phyloP scores from a whole-genome alignment of 1,140 invertebrate genomes.

The Drosophila kepulauana region DNA sequence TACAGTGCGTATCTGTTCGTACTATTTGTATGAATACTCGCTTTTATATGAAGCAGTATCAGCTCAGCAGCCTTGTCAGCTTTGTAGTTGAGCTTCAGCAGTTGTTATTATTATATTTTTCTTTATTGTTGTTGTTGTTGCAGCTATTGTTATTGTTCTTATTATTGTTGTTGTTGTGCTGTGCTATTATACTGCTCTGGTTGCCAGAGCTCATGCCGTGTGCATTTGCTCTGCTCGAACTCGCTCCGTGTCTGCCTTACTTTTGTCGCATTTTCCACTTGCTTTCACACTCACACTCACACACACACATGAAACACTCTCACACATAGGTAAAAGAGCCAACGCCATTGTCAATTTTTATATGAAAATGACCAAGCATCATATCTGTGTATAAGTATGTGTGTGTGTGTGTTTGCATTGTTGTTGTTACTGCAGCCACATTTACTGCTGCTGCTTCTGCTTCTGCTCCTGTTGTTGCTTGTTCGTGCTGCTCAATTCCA shows the following conservation, averaged over 20 bases:
- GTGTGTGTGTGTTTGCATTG: constrained; percentile 4
- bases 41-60: constrained; percentile 27
- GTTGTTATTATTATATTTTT: constrained; percentile 13
- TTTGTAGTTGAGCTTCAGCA: constrained; percentile 40
- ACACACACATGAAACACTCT: constrained; percentile 5
- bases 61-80: constrained; percentile 55
- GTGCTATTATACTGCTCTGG: constrained; percentile 51
- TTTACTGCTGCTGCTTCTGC: constrained; percentile 15
- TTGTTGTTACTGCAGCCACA: constrained; percentile 33
- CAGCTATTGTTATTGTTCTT: constrained; percentile 20
- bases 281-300: constrained; percentile 43
- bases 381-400: constrained; percentile 7
- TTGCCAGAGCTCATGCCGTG: constrained; percentile 41
- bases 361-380: constrained; percentile 64
- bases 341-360: constrained; percentile 57
- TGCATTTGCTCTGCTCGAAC: constrained; percentile 39
- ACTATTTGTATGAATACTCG: neutral
- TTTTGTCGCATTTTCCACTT: constrained; percentile 73
- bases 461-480: constrained; percentile 36
- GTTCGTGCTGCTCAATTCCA: constrained; percentile 75
- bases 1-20: neutral
- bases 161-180: constrained; percentile 28
- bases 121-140: constrained; percentile 3
- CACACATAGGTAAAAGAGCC: constrained; percentile 26
- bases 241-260: constrained; percentile 45